Conservation (phyloP, 2,797 vertebrate species). For the Gymnocypris eckloni region DNA sequence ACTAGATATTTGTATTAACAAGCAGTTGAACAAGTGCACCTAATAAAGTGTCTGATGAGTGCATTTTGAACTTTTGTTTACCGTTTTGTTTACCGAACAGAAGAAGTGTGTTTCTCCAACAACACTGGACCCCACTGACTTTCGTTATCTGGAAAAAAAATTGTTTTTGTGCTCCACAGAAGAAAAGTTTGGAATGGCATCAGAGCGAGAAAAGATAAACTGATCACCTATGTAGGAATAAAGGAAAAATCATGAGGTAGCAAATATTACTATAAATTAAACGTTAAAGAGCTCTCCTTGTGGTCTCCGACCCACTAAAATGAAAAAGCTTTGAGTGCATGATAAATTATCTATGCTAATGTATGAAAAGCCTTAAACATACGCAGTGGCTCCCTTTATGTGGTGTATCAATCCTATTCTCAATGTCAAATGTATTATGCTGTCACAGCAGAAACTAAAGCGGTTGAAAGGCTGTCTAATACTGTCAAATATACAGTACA, state of each 20-base stretch:
- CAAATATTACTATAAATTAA: background rate
- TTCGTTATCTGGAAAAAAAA: background rate
- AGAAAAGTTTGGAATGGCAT: background rate
- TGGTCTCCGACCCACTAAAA: background rate
- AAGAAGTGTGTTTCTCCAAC: background rate
- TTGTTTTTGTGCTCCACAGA: background rate
- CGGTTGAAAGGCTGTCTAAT: slow-evolving; percentile 29
- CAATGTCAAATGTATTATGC: slow-evolving; percentile 38
- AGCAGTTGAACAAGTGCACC: background rate
- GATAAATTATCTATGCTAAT: slow-evolving; percentile 28
- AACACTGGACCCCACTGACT: background rate
- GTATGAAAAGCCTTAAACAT: slow-evolving; percentile 16
- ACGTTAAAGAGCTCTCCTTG: background rate
- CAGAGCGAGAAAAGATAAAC: background rate
- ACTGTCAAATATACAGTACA: slow-evolving; percentile 33
- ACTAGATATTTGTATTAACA: background rate
- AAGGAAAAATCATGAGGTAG: background rate
- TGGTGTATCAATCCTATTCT: slow-evolving; percentile 12
- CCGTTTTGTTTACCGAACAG: background rate
- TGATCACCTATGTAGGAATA: background rate
- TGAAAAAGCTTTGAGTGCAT: background rate
- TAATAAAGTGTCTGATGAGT: background rate
- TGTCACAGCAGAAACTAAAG: slow-evolving; percentile 39
- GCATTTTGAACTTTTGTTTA: background rate
- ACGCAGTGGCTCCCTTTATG: slow-evolving; percentile 14